These are phyloP conservation scores for Nycticebus coucang DNA, from an alignment of 2,113 vertebrate genomes.

Conservation along the genomic window DNA sequence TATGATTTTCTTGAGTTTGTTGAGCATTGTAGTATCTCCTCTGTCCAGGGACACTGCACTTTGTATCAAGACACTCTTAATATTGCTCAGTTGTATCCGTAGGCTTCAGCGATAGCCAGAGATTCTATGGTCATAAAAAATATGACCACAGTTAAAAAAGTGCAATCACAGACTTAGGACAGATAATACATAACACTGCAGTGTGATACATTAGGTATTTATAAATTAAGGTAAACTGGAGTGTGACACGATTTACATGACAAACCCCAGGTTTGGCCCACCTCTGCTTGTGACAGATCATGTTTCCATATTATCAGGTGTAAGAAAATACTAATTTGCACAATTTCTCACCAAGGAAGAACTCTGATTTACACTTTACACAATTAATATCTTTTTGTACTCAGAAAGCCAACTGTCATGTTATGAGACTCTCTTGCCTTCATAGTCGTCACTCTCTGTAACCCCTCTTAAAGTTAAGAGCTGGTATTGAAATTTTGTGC, in stretches of 20 bases:
- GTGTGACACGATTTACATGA: not conserved
- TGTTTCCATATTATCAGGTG: not conserved
- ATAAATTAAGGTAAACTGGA: not conserved
- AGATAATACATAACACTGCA: not conserved
- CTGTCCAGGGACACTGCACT: not conserved
- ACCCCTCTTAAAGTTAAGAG: not conserved
- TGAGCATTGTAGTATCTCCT: not conserved
- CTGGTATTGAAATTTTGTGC: not conserved
- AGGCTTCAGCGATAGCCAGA: not conserved
- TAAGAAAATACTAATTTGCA: not conserved
- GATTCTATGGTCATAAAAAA: not conserved
- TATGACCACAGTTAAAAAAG: not conserved
- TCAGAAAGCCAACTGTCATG: not conserved
- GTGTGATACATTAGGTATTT: not conserved
- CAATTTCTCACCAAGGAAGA: not conserved
- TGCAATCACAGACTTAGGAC: not conserved
- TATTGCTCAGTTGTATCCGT: not conserved
- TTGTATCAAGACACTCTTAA: not conserved
- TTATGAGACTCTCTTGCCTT: not conserved
- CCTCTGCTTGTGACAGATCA: not conserved
- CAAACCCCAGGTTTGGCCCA: not conserved
- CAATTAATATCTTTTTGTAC: not conserved
- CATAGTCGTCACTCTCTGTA: slow-evolving; percentile 32
- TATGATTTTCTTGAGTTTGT: not conserved
- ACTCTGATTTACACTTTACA: not conserved